Percentiles rank a stretch among this genome's conserved stretches.
Conservation (phyloP, 2,888 invertebrate species). For the Therioaphis trifolii region DNA sequence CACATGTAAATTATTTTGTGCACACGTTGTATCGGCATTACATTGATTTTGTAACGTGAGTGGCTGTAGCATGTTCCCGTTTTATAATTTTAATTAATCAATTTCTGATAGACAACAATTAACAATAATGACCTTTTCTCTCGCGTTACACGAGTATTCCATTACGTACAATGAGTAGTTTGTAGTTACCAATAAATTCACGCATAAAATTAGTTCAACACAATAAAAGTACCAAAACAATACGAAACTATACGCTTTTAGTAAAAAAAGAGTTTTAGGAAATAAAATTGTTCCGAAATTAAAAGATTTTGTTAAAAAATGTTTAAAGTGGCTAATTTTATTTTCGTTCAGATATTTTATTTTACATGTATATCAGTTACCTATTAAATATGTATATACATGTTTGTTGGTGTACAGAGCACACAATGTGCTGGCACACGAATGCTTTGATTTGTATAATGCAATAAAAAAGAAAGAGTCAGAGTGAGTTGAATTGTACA, state of each 20-base stretch:
- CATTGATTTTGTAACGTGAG: no score
- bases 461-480: no score
- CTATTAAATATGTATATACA: no score
- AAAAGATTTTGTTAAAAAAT: not conserved
- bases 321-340: not conserved
- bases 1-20: no score
- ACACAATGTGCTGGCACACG: no score
- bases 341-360: not conserved
- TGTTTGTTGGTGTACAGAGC: no score
- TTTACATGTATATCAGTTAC: no score
- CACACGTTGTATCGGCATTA: no score
- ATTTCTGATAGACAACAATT: not conserved
- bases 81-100: conserved; percentile 11
- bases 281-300: not conserved
- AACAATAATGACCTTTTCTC: not conserved
- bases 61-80: not conserved
- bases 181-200: not conserved
- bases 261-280: not conserved
- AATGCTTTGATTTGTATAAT: no score
- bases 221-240: not conserved
- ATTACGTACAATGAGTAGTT: not conserved
- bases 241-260: not conserved
- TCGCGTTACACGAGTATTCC: not conserved
- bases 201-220: not conserved
- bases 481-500: no score